phyloP scores from a whole-genome alignment of 1,140 invertebrate genomes.

The Argopecten irradians region DNA sequence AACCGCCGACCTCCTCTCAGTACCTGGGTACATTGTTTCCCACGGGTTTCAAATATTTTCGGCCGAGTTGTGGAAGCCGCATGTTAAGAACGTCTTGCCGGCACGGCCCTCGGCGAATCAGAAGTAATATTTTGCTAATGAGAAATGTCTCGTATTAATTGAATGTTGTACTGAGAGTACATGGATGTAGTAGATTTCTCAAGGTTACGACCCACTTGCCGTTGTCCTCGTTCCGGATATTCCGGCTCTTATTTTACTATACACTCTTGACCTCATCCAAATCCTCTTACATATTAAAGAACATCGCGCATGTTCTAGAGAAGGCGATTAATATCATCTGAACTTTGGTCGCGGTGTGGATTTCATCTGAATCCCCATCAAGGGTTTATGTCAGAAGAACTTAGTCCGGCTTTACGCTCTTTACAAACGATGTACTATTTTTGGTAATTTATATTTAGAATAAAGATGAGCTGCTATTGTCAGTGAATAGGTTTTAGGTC shows the following conservation, averaged over 20 bases:
- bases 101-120: too few species aligned
- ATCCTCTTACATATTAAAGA: neutral
- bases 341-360: conserved; percentile 13
- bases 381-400: neutral
- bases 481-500: neutral
- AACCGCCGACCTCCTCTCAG: too few species aligned
- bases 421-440: neutral
- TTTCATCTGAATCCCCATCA: neutral
- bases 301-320: neutral
- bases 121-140: too few species aligned
- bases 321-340: neutral
- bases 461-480: neutral
- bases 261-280: neutral
- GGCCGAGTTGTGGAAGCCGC: too few species aligned
- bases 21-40: too few species aligned
- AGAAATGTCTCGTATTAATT: too few species aligned
- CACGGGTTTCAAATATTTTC: too few species aligned
- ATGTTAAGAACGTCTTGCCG: too few species aligned
- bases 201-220: neutral
- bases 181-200: neutral
- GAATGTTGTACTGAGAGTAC: too few species aligned
- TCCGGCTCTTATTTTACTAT: neutral
- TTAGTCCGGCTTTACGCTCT: neutral
- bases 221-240: neutral
- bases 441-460: neutral